Percentiles rank a stretch among this genome's conserved stretches.
These are phyloP conservation scores for Drosophila percnosoma DNA, from an alignment of 2,888 invertebrate genomes.

Conservation along the genomic window DNA sequence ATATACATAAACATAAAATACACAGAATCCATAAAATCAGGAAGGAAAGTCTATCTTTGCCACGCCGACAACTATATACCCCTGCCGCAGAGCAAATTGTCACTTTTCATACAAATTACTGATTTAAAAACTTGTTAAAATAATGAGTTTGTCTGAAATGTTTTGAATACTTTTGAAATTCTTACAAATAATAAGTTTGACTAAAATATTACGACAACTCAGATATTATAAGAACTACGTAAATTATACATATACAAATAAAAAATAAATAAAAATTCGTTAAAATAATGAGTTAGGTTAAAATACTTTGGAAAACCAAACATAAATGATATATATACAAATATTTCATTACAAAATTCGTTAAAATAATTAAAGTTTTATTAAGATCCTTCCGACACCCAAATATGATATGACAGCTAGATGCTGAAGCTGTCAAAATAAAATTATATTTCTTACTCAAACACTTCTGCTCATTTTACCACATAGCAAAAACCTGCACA, in stretches of 20 bases:
- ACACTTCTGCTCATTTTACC: background rate
- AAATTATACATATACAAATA: no score
- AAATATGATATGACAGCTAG: background rate
- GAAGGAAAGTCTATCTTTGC: background rate
- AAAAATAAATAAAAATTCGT: no score
- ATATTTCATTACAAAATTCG: background rate
- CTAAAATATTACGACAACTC: background rate
- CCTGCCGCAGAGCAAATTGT: background rate
- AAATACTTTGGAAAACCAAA: background rate
- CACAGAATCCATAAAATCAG: constrained; percentile 42
- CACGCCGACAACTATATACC: background rate
- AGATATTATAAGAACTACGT: no score
- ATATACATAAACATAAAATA: constrained; percentile 69
- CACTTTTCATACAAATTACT: background rate
- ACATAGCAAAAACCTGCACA: background rate
- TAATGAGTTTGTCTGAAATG: background rate
- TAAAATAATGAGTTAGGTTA: no score
- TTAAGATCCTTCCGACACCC: background rate
- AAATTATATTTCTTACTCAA: background rate
- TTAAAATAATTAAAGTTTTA: background rate
- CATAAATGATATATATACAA: no score
- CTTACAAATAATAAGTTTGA: background rate
- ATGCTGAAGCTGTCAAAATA: background rate
- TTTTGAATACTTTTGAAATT: background rate
- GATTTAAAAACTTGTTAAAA: background rate